A percentile compares a stretch with the other conserved stretches of the same genome.
Conservation (phyloP, 2,797 vertebrate genomes). For the Myoxocephalus aenaeus region DNA sequence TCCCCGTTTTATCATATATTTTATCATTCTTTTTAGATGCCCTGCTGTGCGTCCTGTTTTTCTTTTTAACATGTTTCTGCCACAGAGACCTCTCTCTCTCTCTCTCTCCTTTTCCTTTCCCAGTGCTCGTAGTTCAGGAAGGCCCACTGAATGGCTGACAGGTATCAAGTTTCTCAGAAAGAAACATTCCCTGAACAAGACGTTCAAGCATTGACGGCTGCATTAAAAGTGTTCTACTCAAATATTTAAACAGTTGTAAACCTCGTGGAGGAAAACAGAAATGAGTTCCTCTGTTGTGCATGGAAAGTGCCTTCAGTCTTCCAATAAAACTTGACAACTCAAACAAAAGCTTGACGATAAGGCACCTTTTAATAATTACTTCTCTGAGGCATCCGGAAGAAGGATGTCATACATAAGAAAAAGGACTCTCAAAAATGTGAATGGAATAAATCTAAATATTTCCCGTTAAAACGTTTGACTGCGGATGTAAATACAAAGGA, state of each 20-base stretch:
- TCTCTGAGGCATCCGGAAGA: background rate
- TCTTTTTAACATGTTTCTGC: background rate
- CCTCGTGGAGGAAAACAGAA: background rate
- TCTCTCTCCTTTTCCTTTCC: background rate
- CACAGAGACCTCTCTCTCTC: background rate
- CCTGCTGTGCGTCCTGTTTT: background rate
- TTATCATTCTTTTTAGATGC: background rate
- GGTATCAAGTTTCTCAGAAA: constrained; percentile 54
- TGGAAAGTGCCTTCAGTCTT: background rate
- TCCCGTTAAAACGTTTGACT: background rate
- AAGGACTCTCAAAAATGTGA: background rate
- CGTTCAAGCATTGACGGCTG: background rate
- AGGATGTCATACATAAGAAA: background rate
- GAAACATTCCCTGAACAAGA: background rate
- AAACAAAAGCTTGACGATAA: constrained; percentile 5
- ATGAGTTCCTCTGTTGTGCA: background rate
- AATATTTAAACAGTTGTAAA: background rate
- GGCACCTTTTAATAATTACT: background rate
- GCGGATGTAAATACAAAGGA: constrained; percentile 10
- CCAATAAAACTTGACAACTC: background rate
- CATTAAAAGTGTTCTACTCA: background rate
- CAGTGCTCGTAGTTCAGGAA: background rate
- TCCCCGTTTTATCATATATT: background rate
- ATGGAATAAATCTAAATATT: background rate
- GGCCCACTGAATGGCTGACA: constrained; percentile 54